Evolutionary conservation across 2,797 vertebrate genomes (phyloP), one percentile per base, ranked within the genome.

Genomic region (Takifugu rubripes): DNA sequence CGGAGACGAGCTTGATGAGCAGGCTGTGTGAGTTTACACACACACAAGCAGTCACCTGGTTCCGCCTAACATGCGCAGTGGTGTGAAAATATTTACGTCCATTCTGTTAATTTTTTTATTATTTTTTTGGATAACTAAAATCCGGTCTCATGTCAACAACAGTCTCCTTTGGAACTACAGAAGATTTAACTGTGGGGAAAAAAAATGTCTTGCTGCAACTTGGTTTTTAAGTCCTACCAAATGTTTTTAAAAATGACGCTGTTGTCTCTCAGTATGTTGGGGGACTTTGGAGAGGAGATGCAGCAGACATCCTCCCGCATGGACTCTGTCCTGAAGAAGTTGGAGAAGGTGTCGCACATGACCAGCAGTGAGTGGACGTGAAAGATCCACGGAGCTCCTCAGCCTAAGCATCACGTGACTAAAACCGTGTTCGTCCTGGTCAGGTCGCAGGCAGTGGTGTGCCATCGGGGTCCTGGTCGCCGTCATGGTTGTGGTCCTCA

Each of bases 311-410:
- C 92, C 15, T 93, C 90, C 14, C 88, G 81, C 43, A 92, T 93
- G 92, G 92, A 94, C 64, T 90, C 91, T 0, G 91, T 94, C 43
- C 79, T 94, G 10, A 91, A 93, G 78, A 94, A 93, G 80, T 79
- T 93, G 82, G 92, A 93, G 83, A 94, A 94, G 70, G 90, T 93
- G 24, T 93, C 92, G 8, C 93, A 93, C 72, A 92, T 94, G 91
- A 92, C 91, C n/a, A 93, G 84, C 66, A 93, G 91, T 92, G 48
- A 91, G 92, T 86, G 26, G 3, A 3, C 52, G 42, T 7, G 5
- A 29, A 29, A 29, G 5, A 5, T 29, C 27, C 27, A 29, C 1
- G 27, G 29, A 3, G 27, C 27, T 29, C 27, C 5, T 29, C 27
- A 29, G 27, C 5, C 27, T 6, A 7, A 29, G 27, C 27, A 7